phyloP scores from a whole-genome alignment of 2,113 vertebrate genomes.

The Trinectes maculatus region DNA sequence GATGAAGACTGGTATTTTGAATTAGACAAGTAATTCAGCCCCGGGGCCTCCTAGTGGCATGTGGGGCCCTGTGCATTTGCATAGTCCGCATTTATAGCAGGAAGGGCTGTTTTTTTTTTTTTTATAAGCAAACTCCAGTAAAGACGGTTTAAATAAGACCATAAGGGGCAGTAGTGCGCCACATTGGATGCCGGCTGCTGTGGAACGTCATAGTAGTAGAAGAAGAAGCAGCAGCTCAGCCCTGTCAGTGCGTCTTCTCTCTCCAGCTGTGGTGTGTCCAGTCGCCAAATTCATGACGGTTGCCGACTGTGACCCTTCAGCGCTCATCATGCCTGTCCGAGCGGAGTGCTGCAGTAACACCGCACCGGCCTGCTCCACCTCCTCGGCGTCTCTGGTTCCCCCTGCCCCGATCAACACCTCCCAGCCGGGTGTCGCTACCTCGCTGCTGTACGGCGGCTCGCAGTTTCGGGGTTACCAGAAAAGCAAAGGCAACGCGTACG shows the following conservation, averaged over 20 bases:
- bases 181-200: not conserved
- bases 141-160: not conserved
- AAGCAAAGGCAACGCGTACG: constrained; percentile 97
- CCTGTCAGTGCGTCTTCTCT: not conserved
- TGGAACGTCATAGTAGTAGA: not conserved
- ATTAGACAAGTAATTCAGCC: too few species aligned
- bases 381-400: constrained; percentile 88
- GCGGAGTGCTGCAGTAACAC: constrained; percentile 83
- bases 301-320: constrained; percentile 63
- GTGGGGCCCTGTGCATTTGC: too few species aligned
- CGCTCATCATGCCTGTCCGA: constrained; percentile 90
- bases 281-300: constrained; percentile 67
- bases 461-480: constrained; percentile 96
- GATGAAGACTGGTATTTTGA: too few species aligned
- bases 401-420: constrained; percentile 94
- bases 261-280: not conserved
- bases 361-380: constrained; percentile 78
- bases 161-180: not conserved
- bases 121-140: too few species aligned
- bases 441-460: constrained; percentile 93
- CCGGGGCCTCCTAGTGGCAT: too few species aligned
- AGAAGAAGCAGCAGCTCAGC: constrained; percentile 27
- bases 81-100: too few species aligned
- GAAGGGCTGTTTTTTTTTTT: too few species aligned
- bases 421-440: constrained; percentile 92